Evolutionary conservation across 2,113 vertebrate genomes (phyloP), one percentile per base, ranked within the genome.

Genomic region (Clinocottus analis): DNA sequence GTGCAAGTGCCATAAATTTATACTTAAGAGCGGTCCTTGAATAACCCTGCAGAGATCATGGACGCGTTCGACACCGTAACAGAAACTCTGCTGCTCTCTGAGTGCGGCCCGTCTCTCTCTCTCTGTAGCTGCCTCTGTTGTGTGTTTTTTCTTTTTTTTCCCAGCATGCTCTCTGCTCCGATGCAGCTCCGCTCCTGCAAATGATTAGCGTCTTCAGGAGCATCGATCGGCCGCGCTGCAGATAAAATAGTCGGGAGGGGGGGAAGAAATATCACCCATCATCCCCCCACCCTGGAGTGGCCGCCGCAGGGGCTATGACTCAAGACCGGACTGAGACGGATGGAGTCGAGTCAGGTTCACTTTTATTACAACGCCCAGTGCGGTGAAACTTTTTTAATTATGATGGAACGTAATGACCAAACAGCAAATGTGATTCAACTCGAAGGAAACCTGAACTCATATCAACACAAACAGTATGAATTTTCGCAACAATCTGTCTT

Each of bases 241-340:
- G 85, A 87, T 82, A 85, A 84, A 83, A 80, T 55, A 76, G 77
- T 72, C 41, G 67, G 43, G 65, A 19, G 61, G 61, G 39, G 64
- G 31, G 33, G 77, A 80, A 88, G 87, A 89, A 89, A 91, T 90
- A 91, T 90, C 77, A 89, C 85, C 87, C 85, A 80, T 87, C 87
- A 79, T 77, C 58, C 82, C 37, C 73, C 43, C 85, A 76, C 77
- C 56, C 64, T 43, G 66, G 60, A 82, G 72, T 53, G 66, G 39
- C 37, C 62, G 79, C 66, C 23, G 72, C 67, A 62, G 64, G 84
- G 83, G 83, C 89, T 82, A 77, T 89, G 89, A 87, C 83, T 87
- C 89, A 87, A 83, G 87, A 49, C 67, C 17, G 25, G 83, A 72
- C 81, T 12, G 75, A 81, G 89, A 84, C 68, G 66, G 58, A 87